A percentile compares a stretch with the other conserved stretches of the same genome.
phyloP scores from a whole-genome alignment of 2,888 invertebrate species.

The Bhutanitis thaidina region DNA sequence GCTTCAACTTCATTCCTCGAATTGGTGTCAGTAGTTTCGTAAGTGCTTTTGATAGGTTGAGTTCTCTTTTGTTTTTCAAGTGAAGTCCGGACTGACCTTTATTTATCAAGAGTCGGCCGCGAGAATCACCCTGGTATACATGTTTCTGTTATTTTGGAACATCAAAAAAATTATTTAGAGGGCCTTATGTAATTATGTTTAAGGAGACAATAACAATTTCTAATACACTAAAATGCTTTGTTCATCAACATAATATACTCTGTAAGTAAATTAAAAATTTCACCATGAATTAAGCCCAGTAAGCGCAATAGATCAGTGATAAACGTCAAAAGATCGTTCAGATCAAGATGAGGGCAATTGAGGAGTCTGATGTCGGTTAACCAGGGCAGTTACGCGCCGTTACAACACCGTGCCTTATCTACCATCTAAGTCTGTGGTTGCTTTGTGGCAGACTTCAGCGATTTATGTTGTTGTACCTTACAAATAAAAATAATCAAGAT shows the following conservation, averaged over 20 bases:
- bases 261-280: neutral
- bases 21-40: no score
- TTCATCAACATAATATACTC: neutral
- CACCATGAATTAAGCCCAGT: neutral
- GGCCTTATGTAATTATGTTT: no score
- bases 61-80: no score
- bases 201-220: no score
- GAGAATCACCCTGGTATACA: no score
- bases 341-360: constrained; percentile 8
- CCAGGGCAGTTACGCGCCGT: constrained; percentile 1
- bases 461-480: neutral
- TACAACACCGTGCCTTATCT: constrained; percentile 16
- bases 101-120: no score
- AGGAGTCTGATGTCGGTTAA: neutral
- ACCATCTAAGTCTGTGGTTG: constrained; percentile 7
- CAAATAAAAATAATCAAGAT: neutral
- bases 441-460: neutral
- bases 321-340: constrained; percentile 2
- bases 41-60: no score
- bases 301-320: constrained; percentile 11
- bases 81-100: no score
- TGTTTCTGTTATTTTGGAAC: no score
- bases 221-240: neutral
- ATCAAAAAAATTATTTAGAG: no score
- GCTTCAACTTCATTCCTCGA: no score